Evolutionary conservation across 2,797 vertebrate species (phyloP).

Genomic region (Arnoldichthys spilopterus): DNA sequence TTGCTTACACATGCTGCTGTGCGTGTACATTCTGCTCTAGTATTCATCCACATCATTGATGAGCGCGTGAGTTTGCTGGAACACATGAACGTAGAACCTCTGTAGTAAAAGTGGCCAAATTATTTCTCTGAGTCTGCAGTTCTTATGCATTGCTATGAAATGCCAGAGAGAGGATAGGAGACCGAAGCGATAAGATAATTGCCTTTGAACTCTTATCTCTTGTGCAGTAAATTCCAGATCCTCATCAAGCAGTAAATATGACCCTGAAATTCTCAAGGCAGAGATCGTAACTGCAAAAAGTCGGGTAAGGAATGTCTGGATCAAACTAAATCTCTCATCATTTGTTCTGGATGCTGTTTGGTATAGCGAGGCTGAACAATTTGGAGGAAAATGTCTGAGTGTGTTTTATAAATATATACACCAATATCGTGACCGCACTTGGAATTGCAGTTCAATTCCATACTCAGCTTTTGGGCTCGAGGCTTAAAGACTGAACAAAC

Average conservation of each 20-base stretch:
- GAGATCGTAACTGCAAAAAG: constrained; percentile 96
- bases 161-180: constrained; percentile 16
- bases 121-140: constrained; percentile 14
- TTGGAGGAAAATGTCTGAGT: too few relatives aligned
- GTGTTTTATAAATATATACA: too few relatives aligned
- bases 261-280: constrained; percentile 97
- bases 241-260: constrained; percentile 95
- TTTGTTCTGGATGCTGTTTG: background rate
- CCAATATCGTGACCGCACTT: too few relatives aligned
- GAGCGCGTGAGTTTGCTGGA: too few relatives aligned
- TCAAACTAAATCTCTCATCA: constrained; percentile 12
- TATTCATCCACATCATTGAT: background rate
- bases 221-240: constrained; percentile 91
- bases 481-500: too few relatives aligned
- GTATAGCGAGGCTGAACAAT: too few relatives aligned
- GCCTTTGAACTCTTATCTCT: constrained; percentile 43
- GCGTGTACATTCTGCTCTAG: background rate
- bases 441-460: too few relatives aligned
- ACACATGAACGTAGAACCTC: background rate
- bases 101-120: background rate
- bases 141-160: constrained; percentile 26
- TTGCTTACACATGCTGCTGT: background rate
- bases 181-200: constrained; percentile 43
- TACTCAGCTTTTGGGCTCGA: too few relatives aligned
- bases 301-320: constrained; percentile 82